Evolutionary conservation across 2,888 invertebrate genomes (phyloP).

Genomic region (Sinhomidia bicolor): DNA sequence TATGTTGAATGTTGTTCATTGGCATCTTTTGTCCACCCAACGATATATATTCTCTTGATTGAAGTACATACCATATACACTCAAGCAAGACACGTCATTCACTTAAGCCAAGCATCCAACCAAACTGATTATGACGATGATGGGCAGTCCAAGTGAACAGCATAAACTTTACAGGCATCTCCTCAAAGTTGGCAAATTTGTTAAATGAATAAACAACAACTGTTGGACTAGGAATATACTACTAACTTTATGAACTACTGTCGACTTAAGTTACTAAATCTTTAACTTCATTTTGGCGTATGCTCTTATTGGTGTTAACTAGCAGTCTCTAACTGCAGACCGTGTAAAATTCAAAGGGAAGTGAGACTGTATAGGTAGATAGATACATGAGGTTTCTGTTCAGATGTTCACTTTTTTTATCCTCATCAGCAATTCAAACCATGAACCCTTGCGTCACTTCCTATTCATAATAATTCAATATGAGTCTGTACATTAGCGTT

Average conservation of each 20-base stretch:
- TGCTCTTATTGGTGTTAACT: too few relatives aligned
- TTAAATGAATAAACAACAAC: not conserved
- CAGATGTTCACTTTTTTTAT: not conserved
- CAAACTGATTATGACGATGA: not conserved
- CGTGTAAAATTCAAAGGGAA: too few relatives aligned
- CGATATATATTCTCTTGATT: slow-evolving; percentile 13
- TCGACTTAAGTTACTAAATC: not conserved
- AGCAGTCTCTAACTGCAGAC: too few relatives aligned
- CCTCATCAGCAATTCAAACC: slow-evolving; percentile 49
- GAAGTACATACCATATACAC: not conserved
- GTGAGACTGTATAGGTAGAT: too few relatives aligned
- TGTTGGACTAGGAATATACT: not conserved
- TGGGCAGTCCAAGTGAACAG: not conserved
- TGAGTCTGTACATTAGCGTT: not conserved
- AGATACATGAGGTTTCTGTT: too few relatives aligned
- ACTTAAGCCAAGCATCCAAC: not conserved
- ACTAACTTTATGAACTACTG: not conserved
- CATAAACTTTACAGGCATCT: not conserved
- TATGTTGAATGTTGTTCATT: too few relatives aligned
- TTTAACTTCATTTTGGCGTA: not conserved
- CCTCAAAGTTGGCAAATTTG: not conserved
- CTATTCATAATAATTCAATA: slow-evolving; percentile 34
- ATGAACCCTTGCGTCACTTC: slow-evolving; percentile 62
- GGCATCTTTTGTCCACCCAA: slow-evolving; percentile 5
- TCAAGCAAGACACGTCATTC: not conserved